Percentiles rank a stretch among this genome's conserved stretches.
phyloP scores from a whole-genome alignment of 1,140 invertebrate species.

The Bicyclus anynana region DNA sequence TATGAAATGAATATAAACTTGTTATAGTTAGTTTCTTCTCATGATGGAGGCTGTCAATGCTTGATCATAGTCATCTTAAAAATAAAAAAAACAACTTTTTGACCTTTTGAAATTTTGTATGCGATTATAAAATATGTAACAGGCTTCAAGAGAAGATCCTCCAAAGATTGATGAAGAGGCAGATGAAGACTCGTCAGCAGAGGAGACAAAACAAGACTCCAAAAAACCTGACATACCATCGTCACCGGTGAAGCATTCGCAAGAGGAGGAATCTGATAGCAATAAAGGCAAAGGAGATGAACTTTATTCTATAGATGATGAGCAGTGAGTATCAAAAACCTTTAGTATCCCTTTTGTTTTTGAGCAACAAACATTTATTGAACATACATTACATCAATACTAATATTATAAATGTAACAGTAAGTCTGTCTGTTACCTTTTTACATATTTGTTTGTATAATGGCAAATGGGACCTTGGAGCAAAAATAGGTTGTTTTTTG shows the following conservation, averaged over 20 bases:
- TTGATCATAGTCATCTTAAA: too few relatives aligned
- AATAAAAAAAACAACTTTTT: too few relatives aligned
- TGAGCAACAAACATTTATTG: too few relatives aligned
- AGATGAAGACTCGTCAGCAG: slow-evolving; percentile 11
- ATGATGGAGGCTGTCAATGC: too few relatives aligned
- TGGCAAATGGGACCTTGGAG: too few relatives aligned
- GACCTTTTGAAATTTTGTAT: background rate
- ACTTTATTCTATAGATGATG: slow-evolving; percentile 3
- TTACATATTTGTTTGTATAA: too few relatives aligned
- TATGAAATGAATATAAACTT: too few relatives aligned
- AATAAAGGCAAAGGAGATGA: slow-evolving; percentile 11
- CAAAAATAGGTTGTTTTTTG: too few relatives aligned
- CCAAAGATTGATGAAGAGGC: slow-evolving; percentile 40
- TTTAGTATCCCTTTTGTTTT: background rate
- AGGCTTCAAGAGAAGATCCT: slow-evolving; percentile 35
- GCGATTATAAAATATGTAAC: background rate
- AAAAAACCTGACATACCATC: background rate
- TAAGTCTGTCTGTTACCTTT: too few relatives aligned
- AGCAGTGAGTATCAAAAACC: background rate
- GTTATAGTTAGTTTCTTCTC: too few relatives aligned
- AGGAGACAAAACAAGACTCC: slow-evolving; percentile 11
- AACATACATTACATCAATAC: too few relatives aligned
- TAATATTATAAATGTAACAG: too few relatives aligned
- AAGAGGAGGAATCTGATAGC: background rate
- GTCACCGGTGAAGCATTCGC: background rate